Base-by-base conservation (phyloP, 2,888 invertebrate genomes). In the Drosophila maculinotata region DNA sequence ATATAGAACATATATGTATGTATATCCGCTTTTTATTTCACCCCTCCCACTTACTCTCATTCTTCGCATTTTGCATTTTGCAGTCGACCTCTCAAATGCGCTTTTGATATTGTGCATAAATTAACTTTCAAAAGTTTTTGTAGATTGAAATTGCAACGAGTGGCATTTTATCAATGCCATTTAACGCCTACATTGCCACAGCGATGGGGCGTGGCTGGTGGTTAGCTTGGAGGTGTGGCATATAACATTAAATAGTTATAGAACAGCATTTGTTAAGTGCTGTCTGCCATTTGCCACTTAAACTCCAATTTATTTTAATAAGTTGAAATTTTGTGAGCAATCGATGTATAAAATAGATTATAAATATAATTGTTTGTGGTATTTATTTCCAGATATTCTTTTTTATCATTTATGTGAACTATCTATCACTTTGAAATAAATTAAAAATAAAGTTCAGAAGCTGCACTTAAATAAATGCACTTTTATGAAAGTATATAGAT, bases 81-180 rank as follows among this genome's bases (percentile, higher is more conserved):
- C 59, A 52, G 17, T 47, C 23, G 33, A 39, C 17, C 31, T 31
- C 31, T 48, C 23, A 47, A 53, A 59, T 72, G 57, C 73, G 62
- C 73, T 66, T 76, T 79, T 81, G 68, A 79, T 83, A 74, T 62
- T 68, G 66, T 56, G 81, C 75, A 87, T 87, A 87, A 87, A 87
- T 87, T 84, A 84, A 77, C 49, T 77, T 77, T 68, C 44, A 64
- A 77, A 82, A 68, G 53, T 60, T 76, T 74, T 64, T 41, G 30
- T 63, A 33, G 63, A 58, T 60, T 63, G 59, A 62, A 81, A 73
- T 52, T 79, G 80, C 80, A 73, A 48, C 47, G 54, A 81, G 59
- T 69, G 66, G 49, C 62, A 47, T 59, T 80, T 73, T 73, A 68
- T 72, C 69, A 69, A 33, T 56, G 52, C 17, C 63, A 41, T 44